These are phyloP conservation scores for Volucella inanis DNA, from an alignment of 2,888 invertebrate species.

Conservation along the genomic window DNA sequence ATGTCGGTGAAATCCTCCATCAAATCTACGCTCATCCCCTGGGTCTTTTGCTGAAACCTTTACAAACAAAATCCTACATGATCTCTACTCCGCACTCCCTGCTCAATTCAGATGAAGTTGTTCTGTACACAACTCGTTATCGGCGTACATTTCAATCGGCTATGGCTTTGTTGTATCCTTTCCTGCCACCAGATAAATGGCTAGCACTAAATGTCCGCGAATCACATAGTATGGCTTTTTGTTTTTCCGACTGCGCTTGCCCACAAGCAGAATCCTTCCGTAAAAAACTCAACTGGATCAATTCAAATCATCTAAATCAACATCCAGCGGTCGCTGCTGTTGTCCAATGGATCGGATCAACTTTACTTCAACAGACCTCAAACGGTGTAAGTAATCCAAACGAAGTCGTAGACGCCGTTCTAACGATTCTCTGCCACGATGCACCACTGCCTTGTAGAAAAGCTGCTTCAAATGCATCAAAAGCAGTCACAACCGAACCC, in stretches of 20 bases:
- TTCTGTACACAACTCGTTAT: slow-evolving; percentile 92
- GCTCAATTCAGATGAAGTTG: slow-evolving; percentile 85
- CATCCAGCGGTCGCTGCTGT: slow-evolving; percentile 90
- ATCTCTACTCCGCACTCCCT: slow-evolving; percentile 80
- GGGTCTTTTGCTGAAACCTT: slow-evolving; percentile 79
- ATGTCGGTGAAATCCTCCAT: slow-evolving; percentile 88
- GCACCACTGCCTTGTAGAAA: slow-evolving; percentile 89
- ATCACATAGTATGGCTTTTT: slow-evolving; percentile 92
- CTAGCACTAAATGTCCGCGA: slow-evolving; percentile 88
- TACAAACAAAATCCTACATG: slow-evolving; percentile 76
- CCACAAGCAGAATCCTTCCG: slow-evolving; percentile 84
- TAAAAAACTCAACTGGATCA: slow-evolving; percentile 83
- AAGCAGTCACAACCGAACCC: slow-evolving; percentile 74
- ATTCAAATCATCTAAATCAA: slow-evolving; percentile 87
- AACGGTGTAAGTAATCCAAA: slow-evolving; percentile 86
- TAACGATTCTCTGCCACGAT: slow-evolving; percentile 92
- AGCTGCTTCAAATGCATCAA: slow-evolving; percentile 60
- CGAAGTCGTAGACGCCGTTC: slow-evolving; percentile 88
- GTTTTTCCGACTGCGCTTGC: slow-evolving; percentile 93
- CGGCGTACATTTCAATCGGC: slow-evolving; percentile 96
- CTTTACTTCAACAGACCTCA: slow-evolving; percentile 87
- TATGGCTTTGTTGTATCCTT: slow-evolving; percentile 89
- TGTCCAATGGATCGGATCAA: slow-evolving; percentile 86
- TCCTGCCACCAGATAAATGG: slow-evolving; percentile 87
- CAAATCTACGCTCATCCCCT: slow-evolving; percentile 84